Conservation (phyloP, 2,797 vertebrate genomes). For the Sus cebifrons region DNA sequence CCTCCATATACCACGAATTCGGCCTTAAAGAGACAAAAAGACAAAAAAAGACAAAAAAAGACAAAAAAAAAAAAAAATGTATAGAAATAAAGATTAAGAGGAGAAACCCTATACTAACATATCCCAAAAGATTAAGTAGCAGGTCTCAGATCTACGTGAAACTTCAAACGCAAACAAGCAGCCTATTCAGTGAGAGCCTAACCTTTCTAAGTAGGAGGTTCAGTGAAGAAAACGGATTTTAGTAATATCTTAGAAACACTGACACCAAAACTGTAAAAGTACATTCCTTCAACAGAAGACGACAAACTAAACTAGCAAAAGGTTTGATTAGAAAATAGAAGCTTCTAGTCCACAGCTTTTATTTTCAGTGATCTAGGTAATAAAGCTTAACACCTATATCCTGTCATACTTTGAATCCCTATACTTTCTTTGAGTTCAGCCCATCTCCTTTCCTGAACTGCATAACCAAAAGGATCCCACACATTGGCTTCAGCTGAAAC, state of each 20-base stretch:
- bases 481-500: not conserved
- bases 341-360: not conserved
- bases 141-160: constrained; percentile 57
- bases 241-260: constrained; percentile 3
- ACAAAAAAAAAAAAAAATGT: not conserved
- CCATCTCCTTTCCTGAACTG: not conserved
- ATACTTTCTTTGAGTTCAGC: not conserved
- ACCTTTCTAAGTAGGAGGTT: not conserved
- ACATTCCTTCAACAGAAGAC: constrained; percentile 36
- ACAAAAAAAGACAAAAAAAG: not conserved
- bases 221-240: constrained; percentile 50
- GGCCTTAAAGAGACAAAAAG: not conserved
- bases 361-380: not conserved
- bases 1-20: no score
- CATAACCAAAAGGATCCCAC: not conserved
- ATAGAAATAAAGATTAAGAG: constrained; percentile 23
- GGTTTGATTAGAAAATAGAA: constrained; percentile 29
- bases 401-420: constrained; percentile 7
- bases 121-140: constrained; percentile 43
- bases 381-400: not conserved
- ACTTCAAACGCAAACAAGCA: constrained; percentile 49
- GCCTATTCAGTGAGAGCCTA: not conserved
- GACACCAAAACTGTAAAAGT: not conserved
- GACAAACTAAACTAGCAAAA: not conserved
- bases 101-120: constrained; percentile 49